Percentiles rank a stretch among this genome's conserved stretches.
phyloP scores from a whole-genome alignment of 2,113 vertebrate genomes.

The rabbit (Oryctolagus cuniculus) region mOryCun1.1 NC_091434.1:161596001-161596500 shows the following conservation, averaged over 20 bases:
- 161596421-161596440: too few relatives aligned
- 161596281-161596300: too few relatives aligned
- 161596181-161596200: not conserved
- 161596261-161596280: too few relatives aligned
- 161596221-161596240: not conserved
- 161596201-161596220: not conserved
- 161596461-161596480: too few relatives aligned
- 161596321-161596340: too few relatives aligned
- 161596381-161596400: too few relatives aligned
- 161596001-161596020: constrained; percentile 2
- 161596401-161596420: too few relatives aligned
- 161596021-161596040: not conserved
- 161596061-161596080: not conserved
- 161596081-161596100: not conserved
- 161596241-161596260: not conserved
- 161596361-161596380: too few relatives aligned
- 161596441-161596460: too few relatives aligned
- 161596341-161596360: too few relatives aligned
- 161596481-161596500: too few relatives aligned
- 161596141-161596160: not conserved
- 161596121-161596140: not conserved
- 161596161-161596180: not conserved
- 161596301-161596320: too few relatives aligned
- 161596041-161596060: not conserved
- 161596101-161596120: not conserved